phyloP scores from a whole-genome alignment of 2,797 vertebrate genomes.

The Rhabdomys pumilio region DNA sequence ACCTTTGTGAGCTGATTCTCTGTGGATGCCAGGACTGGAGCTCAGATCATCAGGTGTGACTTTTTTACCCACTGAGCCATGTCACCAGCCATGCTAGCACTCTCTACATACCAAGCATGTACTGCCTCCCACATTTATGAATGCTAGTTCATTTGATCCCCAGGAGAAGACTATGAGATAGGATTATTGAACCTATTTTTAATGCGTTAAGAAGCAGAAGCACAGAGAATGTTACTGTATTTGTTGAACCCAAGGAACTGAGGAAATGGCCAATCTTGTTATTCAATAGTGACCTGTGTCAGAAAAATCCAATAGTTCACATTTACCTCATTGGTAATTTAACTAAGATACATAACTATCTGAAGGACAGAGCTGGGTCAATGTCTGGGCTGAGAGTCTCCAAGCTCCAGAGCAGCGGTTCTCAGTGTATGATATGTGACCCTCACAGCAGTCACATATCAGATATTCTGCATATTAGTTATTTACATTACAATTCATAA shows the following conservation, averaged over 20 bases:
- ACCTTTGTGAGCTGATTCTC: not conserved
- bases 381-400: not conserved
- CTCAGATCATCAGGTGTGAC: not conserved
- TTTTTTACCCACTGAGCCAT: not conserved
- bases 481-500: not conserved
- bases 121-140: not conserved
- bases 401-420: not conserved
- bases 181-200: constrained; percentile 23
- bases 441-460: not conserved
- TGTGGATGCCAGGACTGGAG: not conserved
- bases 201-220: constrained; percentile 46
- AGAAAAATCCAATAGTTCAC: constrained; percentile 1
- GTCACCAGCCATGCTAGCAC: not conserved
- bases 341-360: not conserved
- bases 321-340: constrained; percentile 31
- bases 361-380: not conserved
- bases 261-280: constrained; percentile 25
- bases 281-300: constrained; percentile 16
- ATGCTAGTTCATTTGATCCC: not conserved
- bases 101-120: not conserved
- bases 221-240: not conserved
- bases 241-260: constrained; percentile 22
- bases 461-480: not conserved
- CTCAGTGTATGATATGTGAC: not conserved
- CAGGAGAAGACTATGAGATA: not conserved